Percentiles rank a stretch among this genome's conserved stretches.
These are phyloP conservation scores for Thalassophryne amazonica DNA, from an alignment of 2,797 vertebrate genomes.

Conservation along the genomic window DNA sequence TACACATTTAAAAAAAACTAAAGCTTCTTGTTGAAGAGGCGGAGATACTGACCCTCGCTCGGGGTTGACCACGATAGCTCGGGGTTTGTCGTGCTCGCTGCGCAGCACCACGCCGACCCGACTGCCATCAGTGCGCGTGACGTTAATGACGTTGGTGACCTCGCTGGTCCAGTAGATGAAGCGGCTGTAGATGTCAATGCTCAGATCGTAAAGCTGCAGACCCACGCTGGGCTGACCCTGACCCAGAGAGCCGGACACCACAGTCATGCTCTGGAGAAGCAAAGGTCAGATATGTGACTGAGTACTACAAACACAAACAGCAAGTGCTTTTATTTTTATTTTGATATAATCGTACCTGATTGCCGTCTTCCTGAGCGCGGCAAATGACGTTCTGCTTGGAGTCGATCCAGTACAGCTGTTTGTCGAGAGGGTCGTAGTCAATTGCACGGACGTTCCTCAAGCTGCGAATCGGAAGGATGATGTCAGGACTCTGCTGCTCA, in stretches of 20 bases:
- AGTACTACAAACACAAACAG: fast-evolving
- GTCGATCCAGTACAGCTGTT: constrained; percentile 97
- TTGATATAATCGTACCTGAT: constrained; percentile 88
- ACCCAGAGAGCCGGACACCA: constrained; percentile 83
- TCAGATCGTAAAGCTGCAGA: constrained; percentile 93
- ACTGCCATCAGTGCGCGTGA: constrained; percentile 88
- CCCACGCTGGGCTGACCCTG: constrained; percentile 85
- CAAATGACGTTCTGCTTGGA: constrained; percentile 93
- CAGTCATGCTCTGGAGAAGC: constrained; percentile 83
- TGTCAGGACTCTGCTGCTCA: constrained; percentile 96
- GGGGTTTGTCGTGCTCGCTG: constrained; percentile 89
- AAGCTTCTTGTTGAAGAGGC: neutral
- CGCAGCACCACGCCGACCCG: constrained; percentile 89
- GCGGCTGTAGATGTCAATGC: constrained; percentile 97
- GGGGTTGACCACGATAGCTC: constrained; percentile 95
- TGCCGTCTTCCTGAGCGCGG: constrained; percentile 90
- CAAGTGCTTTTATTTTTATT: no score
- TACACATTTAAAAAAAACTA: no score
- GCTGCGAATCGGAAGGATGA: constrained; percentile 95
- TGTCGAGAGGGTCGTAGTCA: constrained; percentile 93
- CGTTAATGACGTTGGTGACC: constrained; percentile 95
- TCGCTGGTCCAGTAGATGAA: constrained; percentile 99
- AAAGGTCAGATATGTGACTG: neutral
- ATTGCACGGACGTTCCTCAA: constrained; percentile 92
- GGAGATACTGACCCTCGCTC: constrained; percentile 86